Conservation (phyloP, 2,888 invertebrate genomes). For the Patella depressa region DNA sequence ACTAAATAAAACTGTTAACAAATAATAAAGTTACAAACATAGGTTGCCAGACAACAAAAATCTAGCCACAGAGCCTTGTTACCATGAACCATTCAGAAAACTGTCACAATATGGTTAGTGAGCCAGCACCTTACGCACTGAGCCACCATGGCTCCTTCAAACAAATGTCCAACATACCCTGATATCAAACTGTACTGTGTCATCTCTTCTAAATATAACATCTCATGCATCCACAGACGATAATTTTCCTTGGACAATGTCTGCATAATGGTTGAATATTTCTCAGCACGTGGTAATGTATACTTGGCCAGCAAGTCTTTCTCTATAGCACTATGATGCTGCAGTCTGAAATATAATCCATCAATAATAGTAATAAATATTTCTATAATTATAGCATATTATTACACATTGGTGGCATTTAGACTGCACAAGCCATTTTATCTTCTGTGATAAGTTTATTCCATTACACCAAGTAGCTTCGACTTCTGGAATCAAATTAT, state of each 20-base stretch:
- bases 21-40: too few relatives aligned
- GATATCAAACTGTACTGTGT: constrained; percentile 80
- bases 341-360: background rate
- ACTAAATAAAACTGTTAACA: too few relatives aligned
- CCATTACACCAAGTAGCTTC: too few relatives aligned
- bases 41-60: too few relatives aligned
- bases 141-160: too few relatives aligned
- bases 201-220: constrained; percentile 84
- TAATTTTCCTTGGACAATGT: constrained; percentile 80
- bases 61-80: too few relatives aligned
- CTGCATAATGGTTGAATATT: constrained; percentile 77
- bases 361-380: background rate
- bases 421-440: too few relatives aligned
- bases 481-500: too few relatives aligned
- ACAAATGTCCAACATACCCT: constrained; percentile 55
- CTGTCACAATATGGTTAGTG: background rate
- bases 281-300: constrained; percentile 73
- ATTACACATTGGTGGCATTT: background rate
- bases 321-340: constrained; percentile 48
- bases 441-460: too few relatives aligned
- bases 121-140: too few relatives aligned
- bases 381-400: background rate
- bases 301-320: constrained; percentile 57
- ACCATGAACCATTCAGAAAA: background rate
- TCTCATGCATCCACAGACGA: constrained; percentile 81